Conservation (phyloP, 2,797 vertebrate genomes). For the Trichosurus vulpecula region DNA sequence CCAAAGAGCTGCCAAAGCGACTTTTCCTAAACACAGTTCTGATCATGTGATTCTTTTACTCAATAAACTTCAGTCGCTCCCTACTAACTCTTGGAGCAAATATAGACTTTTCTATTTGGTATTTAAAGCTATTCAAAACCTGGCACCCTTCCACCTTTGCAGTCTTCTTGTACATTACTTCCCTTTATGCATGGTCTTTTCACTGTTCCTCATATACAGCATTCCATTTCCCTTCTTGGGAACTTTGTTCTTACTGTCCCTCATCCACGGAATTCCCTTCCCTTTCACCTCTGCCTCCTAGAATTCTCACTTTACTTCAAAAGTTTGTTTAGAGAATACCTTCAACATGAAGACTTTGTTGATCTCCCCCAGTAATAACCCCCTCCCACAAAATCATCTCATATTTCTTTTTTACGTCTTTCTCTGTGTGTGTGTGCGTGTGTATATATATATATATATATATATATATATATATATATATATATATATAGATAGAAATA, state of each 20-base stretch:
- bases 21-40: no score
- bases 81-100: no score
- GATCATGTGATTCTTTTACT: no score
- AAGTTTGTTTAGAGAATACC: not conserved
- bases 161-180: not conserved
- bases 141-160: not conserved
- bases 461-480: no score
- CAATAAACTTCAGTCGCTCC: no score
- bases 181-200: not conserved
- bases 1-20: no score
- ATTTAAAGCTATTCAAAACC: no score
- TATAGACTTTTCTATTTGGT: no score
- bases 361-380: not conserved
- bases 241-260: not conserved
- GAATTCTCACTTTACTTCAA: not conserved
- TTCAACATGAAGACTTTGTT: no score
- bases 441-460: no score
- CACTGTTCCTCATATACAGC: not conserved
- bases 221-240: not conserved
- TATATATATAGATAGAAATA: no score
- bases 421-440: not conserved
- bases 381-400: not conserved
- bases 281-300: not conserved
- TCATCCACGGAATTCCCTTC: not conserved
- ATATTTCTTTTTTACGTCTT: not conserved